Base-by-base conservation (phyloP, 2,797 vertebrate species). In the Propithecus perrieri region DNA sequence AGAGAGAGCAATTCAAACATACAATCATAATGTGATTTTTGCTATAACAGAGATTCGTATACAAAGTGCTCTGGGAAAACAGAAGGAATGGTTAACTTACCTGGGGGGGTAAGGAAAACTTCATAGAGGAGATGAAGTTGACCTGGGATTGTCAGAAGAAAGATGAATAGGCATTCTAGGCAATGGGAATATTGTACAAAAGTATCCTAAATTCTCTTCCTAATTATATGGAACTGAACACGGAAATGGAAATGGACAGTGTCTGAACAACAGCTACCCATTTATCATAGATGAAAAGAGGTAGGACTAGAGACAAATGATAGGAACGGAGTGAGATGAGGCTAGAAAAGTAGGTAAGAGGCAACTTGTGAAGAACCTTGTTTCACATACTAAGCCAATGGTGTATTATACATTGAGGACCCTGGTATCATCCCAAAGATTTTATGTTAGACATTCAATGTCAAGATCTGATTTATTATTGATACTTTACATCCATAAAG, bases 401-500 rank as follows among this genome's bases (percentile, higher is more conserved):
- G 22, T 74, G 57, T 84, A 57, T 20, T 59, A 86, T 14, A 80
- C 15, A 76, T 17, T 20, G 41, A 67, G 28, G 69, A 59, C 30
- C 93, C 41, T 90, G n/a, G 6, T 59, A 59, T 81, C 63, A 97
- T 59, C 30, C 48, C 30, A 69, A 83, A 94, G 61, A 94, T 81
- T 71, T 10, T 18, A 85, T 46, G 35, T 78, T 74, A 89, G 50
- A 57, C 7, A 94, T 26, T 93, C 55, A 90, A 53, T 48, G 41
- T 79, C 35, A 92, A 85, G 28, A 95, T 85, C 15, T 63, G 3
- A 67, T 80, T 94, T 92, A 61, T 53, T 97, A 93, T 89, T 85
- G 41, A 33, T 88, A 94, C 75, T 95, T 95, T 94, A 67, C 0
- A 89, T 35, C 14, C 81, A 92, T 55, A 69, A 88, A 93, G 8